Evolutionary conservation across 2,113 vertebrate species (phyloP), one percentile per base, ranked within the genome.

Genomic region (Xyrauchen texanus): DNA sequence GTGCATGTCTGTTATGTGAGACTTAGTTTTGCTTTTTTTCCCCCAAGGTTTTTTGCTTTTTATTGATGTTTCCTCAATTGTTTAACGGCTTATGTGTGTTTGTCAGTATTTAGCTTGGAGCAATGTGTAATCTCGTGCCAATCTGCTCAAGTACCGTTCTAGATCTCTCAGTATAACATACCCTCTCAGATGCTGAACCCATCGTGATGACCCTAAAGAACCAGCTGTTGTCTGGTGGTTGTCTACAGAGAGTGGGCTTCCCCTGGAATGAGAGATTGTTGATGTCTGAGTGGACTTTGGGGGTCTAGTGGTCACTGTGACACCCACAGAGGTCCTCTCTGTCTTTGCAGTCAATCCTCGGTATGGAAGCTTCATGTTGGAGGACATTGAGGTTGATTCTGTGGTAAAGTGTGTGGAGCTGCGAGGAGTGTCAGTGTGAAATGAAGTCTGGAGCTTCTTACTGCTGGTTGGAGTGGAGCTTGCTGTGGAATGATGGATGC

Each of bases 141-240:
- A 83, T 81, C 87, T 91, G 34, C 80, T 87, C 77, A 94, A 88
- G 85, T 92, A 94, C 51, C 86, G 87, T 44, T 92, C 82, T 10
- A 94, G 87, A 80, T 93, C 92, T 64, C 92, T 87, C 46, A 94
- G 89, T 65, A 93, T 86, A 72, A 94, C 69, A 81, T 93, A 94
- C 12, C 91, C 92, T 64, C 91, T 88, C 71, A 92, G 82, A 9
- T 81, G 81, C 4, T 81, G 87, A 55, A 83, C 68, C 93, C 93
- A 94, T 0, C 61, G 55, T 0, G 85, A 81, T 0, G 46, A 7
- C 3, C 4, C 57, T 45, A 8, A 61, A 0, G 71, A 15, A 5
- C 11, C 8, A 47, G 4, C 10, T 11, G 45, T 53, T 34, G 64
- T 44, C 52, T 9, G 8, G 46, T 16, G 45, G 11, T 45, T 51